Conservation (phyloP, 2,113 vertebrate genomes). For the Campylomormyrus numenius region DNA sequence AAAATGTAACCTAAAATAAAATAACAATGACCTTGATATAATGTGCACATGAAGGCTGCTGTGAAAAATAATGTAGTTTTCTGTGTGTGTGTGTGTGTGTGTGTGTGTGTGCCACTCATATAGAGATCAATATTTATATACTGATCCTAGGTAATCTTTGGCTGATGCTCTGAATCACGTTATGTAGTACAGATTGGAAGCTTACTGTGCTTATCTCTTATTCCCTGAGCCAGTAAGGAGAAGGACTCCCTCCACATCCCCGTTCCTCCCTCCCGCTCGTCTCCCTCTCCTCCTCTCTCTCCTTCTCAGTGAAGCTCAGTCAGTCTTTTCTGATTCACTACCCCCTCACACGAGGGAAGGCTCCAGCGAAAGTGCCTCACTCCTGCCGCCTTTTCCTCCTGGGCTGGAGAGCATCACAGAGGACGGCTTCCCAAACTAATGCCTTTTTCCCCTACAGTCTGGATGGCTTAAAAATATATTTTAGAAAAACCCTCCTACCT, state of each 20-base stretch:
- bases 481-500: not conserved
- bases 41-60: not conserved
- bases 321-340: slow-evolving; percentile 12
- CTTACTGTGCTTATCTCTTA: not conserved
- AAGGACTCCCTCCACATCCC: slow-evolving; percentile 9
- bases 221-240: slow-evolving; percentile 8
- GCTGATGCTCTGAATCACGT: not conserved
- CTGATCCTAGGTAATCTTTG: not conserved
- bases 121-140: not conserved
- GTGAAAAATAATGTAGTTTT: not conserved
- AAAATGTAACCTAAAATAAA: not conserved
- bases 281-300: not conserved
- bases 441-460: not conserved
- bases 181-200: not conserved
- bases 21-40: not conserved
- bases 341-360: slow-evolving; percentile 12
- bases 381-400: not conserved
- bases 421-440: not conserved
- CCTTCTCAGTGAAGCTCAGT: not conserved
- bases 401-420: not conserved
- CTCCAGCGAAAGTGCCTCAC: not conserved
- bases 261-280: not conserved
- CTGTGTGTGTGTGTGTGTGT: not conserved
- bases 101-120: not conserved
- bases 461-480: not conserved